Base-by-base conservation (phyloP, 1,140 invertebrate genomes). In the Scaptodrosophila lebanonensis region DNA sequence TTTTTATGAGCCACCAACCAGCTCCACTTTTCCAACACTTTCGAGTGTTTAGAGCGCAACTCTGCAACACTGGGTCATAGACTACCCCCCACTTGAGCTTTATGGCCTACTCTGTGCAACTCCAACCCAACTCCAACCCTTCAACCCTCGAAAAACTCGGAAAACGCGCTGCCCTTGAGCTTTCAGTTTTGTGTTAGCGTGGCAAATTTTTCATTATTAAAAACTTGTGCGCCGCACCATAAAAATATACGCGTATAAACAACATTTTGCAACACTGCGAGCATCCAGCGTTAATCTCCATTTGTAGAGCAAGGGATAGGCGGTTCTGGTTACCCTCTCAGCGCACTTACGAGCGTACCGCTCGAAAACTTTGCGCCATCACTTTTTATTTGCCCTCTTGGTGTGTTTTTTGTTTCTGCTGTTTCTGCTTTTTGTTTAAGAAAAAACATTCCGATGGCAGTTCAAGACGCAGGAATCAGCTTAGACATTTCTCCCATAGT, bases 331-430 rank as follows among this genome's bases (percentile, higher is more conserved):
- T 38, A 49, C 27, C 20, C 30, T 42, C 22, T 29, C 33, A 25
- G 27, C 44, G 36, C 47, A n/a, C n/a, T n/a, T n/a, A n/a, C n/a
- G n/a, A n/a, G n/a, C n/a, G n/a, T n/a, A n/a, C n/a, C n/a, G n/a
- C n/a, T n/a, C 36, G 22, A 52, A 60, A 64, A 65, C 42, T 75
- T 69, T 75, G 36, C 49, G 65, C 61, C 61, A 75, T 75, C 61
- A 75, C 58, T 75, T 54, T 45, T 54, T 35, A 65, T 63, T 20
- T 2, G 33, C 18, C 11, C 64, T 56, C 63, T 54, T 61, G 59
- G 39, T 48, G 60, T 68, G 44, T 49, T 54, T 57, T 50, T 40
- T 65, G 17, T 54, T 50, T 51, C 9, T 43, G n/a, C n/a, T n/a
- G n/a, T n/a, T n/a, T n/a, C n/a, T n/a, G n/a, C n/a, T n/a, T n/a